Conservation (phyloP, 2,113 vertebrate species). For the Clinocottus analis region DNA sequence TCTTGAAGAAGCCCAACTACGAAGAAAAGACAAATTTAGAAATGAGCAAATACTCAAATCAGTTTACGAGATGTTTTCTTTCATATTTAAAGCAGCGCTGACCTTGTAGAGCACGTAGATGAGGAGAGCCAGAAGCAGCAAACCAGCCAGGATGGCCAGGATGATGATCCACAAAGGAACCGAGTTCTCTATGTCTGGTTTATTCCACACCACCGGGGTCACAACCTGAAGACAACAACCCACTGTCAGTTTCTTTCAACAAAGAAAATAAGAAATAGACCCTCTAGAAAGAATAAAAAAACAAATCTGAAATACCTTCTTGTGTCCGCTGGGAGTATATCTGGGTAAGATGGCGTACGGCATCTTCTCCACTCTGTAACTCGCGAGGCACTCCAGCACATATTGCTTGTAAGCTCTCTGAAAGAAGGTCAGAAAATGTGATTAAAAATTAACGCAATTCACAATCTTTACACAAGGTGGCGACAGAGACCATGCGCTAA, state of each 20-base stretch:
- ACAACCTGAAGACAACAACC: constrained; percentile 80
- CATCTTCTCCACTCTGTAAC: constrained; percentile 86
- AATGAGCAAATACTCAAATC: neutral
- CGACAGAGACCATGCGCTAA: constrained; percentile 33
- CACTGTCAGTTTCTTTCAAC: neutral
- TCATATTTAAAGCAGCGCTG: constrained; percentile 50
- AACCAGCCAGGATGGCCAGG: constrained; percentile 90
- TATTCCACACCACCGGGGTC: constrained; percentile 89
- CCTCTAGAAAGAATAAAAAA: neutral
- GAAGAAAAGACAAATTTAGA: neutral
- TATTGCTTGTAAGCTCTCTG: constrained; percentile 86
- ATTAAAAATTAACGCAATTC: constrained; percentile 3
- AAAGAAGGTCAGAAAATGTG: neutral
- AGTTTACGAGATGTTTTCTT: neutral
- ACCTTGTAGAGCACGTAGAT: constrained; percentile 95
- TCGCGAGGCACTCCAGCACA: constrained; percentile 87
- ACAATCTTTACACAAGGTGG: constrained; percentile 43
- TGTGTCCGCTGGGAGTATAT: constrained; percentile 79
- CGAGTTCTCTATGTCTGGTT: constrained; percentile 85
- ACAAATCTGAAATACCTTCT: constrained; percentile 81
- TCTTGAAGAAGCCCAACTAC: constrained; percentile 95
- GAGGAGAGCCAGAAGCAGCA: constrained; percentile 90
- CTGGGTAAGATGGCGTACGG: constrained; percentile 88
- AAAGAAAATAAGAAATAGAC: neutral
- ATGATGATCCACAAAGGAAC: constrained; percentile 94